Evolutionary conservation across 2,888 invertebrate genomes (phyloP).

Genomic region (Notocelia uddmanniana): DNA sequence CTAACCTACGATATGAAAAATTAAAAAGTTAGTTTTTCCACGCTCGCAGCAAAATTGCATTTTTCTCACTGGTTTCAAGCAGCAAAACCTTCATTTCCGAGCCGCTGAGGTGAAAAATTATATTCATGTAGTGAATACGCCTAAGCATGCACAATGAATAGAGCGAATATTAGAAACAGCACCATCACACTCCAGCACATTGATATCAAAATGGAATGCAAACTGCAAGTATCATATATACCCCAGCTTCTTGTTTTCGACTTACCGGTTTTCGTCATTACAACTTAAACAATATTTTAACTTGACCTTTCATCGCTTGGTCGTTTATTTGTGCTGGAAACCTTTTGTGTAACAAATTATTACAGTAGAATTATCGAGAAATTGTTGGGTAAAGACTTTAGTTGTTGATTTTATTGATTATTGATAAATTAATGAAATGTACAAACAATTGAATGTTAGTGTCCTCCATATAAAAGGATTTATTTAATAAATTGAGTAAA

Average conservation of each 20-base stretch:
- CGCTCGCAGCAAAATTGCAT: too few relatives aligned
- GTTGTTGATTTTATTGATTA: background rate
- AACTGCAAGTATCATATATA: too few relatives aligned
- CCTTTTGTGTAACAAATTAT: slow-evolving; percentile 7
- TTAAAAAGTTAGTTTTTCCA: too few relatives aligned
- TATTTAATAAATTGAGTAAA: too few relatives aligned
- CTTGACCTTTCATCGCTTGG: slow-evolving; percentile 2
- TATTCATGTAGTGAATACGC: too few relatives aligned
- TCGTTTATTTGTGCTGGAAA: background rate
- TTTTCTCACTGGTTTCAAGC: too few relatives aligned
- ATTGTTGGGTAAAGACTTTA: background rate
- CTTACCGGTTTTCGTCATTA: background rate
- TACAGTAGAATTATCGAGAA: background rate
- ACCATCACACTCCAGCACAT: too few relatives aligned
- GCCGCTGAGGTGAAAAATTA: too few relatives aligned
- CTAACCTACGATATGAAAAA: too few relatives aligned
- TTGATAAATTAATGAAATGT: background rate
- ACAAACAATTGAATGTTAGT: background rate
- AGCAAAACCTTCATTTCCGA: too few relatives aligned
- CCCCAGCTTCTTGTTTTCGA: background rate
- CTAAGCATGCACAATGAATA: too few relatives aligned
- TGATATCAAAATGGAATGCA: background rate
- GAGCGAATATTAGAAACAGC: too few relatives aligned
- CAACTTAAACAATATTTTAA: background rate
- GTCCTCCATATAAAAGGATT: background rate